Evolutionary conservation across 2,888 invertebrate genomes (phyloP), one percentile per base, ranked within the genome.

Genomic region (Mythimna vitellina): DNA sequence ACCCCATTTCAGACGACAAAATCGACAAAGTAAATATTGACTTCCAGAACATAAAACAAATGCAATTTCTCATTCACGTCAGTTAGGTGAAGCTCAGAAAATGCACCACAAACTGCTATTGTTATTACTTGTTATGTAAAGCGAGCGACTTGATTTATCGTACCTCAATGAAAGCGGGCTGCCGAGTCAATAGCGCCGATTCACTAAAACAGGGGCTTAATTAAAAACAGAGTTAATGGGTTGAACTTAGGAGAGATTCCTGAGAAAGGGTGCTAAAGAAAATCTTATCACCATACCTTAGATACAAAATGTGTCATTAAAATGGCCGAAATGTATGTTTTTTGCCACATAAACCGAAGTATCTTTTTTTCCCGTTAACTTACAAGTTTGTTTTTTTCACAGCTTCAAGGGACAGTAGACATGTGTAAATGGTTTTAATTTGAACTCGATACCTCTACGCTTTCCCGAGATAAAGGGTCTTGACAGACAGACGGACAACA

Each of bases 121-220:
- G 65, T 74, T 54, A 58, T 42, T 56, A 42, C n/a, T 64, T 65
- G 65, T 61, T 65, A 76, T 65, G 80, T 56, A 76, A 80, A 76
- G 60, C 54, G 38, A 38, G 29, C n/a, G n/a, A 56, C 65, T 65
- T 80, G 80, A 76, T 76, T 76, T 80, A 76, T 76, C 38, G 80
- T 51, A 42, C 35, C 58, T 54, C 12, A 38, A 49, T 63, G 75
- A 65, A 54, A 49, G 65, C 53, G 60, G 54, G 42, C 22, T 38
- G 61, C 25, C 72, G 58, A 60, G 58, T 74, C 80, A 80, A 74
- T 74, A 54, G 65, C 60, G 58, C 32, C 80, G 35, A 75, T 75
- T 57, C 62, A 78, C 73, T 78, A 62, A 35, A 38, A 32, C 60
- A 42, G 10, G 22, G 65, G 54, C 75, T 76, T 53, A 79, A 73